Conservation (phyloP, 2,888 invertebrate genomes). For the Erannis defoliaria region DNA sequence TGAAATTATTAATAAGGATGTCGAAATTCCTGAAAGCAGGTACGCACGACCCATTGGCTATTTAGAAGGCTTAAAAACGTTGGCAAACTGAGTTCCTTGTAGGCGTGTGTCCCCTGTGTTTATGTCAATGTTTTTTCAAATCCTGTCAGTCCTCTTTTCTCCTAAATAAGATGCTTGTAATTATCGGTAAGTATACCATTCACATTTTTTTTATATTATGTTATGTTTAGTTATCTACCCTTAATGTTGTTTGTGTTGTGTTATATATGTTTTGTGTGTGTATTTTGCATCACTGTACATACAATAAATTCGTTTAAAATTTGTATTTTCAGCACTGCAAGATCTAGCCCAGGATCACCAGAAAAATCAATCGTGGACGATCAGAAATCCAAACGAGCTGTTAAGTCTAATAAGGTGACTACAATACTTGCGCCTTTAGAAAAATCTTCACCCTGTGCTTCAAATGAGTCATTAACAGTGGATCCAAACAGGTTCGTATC, state of each 20-base stretch:
- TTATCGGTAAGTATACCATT: too few species aligned
- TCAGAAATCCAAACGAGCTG: conserved; percentile 66
- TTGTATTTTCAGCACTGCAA: conserved; percentile 78
- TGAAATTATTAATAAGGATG: conserved; percentile 70
- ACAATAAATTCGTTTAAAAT: background rate
- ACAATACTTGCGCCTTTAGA: conserved; percentile 78
- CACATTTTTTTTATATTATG: too few species aligned
- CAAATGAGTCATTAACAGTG: conserved; percentile 94
- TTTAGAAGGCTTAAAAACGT: conserved; percentile 24
- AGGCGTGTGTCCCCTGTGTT: conserved; percentile 12
- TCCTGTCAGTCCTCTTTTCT: background rate
- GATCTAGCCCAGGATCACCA: conserved; percentile 90
- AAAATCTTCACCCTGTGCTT: conserved; percentile 91
- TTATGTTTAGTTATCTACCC: background rate
- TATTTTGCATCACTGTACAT: background rate
- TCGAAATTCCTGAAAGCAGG: conserved; percentile 69
- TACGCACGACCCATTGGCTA: conserved; percentile 61
- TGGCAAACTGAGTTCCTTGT: conserved; percentile 20
- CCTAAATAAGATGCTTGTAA: background rate
- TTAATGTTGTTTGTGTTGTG: conserved; percentile 34
- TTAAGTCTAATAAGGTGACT: conserved; percentile 67
- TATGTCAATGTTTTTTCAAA: conserved; percentile 9
- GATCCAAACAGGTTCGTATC: conserved; percentile 86
- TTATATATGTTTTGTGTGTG: conserved; percentile 26
- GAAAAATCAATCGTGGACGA: conserved; percentile 64